A percentile compares a stretch with the other conserved stretches of the same genome.
Conservation (phyloP, 1,140 invertebrate genomes). For the Cepaea nemoralis region DNA sequence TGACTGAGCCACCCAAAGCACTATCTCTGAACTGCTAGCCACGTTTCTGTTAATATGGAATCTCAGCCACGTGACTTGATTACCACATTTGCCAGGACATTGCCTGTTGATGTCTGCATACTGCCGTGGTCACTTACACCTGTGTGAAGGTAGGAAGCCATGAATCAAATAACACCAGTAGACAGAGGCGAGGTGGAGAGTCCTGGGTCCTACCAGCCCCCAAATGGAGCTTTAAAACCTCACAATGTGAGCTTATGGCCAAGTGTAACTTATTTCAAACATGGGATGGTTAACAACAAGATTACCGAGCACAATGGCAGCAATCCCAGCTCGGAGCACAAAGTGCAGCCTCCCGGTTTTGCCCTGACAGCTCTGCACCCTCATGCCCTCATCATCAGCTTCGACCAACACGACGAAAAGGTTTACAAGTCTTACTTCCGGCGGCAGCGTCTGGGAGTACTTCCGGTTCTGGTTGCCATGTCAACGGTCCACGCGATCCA, state of each 20-base stretch:
- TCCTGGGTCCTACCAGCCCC: not conserved
- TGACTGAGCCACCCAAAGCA: too few species aligned
- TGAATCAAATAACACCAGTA: not conserved
- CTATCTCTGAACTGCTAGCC: too few species aligned
- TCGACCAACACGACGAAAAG: slow-evolving; percentile 78
- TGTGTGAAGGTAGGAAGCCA: too few species aligned
- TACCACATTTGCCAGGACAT: too few species aligned
- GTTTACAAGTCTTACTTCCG: slow-evolving; percentile 83
- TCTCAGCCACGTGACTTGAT: too few species aligned
- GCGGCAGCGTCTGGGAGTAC: slow-evolving; percentile 81
- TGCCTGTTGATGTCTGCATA: too few species aligned
- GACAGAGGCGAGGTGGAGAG: not conserved
- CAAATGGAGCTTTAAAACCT: not conserved
- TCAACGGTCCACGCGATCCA: slow-evolving; percentile 72
- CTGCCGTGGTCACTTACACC: too few species aligned
- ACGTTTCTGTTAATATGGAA: too few species aligned
- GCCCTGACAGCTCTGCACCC: not conserved
- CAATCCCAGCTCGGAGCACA: not conserved
- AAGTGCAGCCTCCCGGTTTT: too few species aligned
- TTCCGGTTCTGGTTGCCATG: slow-evolving; percentile 81
- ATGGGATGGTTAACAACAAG: not conserved
- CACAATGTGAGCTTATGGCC: not conserved
- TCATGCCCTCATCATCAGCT: slow-evolving; percentile 20
- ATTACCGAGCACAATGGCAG: not conserved
- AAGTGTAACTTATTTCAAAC: not conserved